A percentile compares a stretch with the other conserved stretches of the same genome.
Evolutionary conservation across 2,888 invertebrate genomes (phyloP).

Genomic region (Schizaphis graminum): DNA sequence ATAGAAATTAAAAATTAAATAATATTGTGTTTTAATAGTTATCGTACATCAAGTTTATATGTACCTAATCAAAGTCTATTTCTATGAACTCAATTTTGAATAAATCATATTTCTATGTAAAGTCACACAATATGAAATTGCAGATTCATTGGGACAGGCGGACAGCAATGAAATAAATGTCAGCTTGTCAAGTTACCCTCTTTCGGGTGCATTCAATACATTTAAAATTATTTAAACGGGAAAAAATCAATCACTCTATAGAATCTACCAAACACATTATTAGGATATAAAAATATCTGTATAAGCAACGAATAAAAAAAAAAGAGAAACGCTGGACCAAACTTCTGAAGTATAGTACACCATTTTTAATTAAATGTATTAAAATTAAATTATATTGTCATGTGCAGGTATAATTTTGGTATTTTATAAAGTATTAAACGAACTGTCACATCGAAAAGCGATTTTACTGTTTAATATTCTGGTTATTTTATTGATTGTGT

Average conservation of each 20-base stretch:
- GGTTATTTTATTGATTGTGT: background rate
- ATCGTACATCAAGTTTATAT: background rate
- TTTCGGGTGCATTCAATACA: background rate
- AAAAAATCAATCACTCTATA: slow-evolving; percentile 16
- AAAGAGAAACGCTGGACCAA: background rate
- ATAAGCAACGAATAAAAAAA: slow-evolving; percentile 21
- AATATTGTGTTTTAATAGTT: slow-evolving; percentile 15
- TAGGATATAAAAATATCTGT: background rate
- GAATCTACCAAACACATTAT: background rate
- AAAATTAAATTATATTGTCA: background rate
- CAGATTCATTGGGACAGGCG: background rate
- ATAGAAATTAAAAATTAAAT: slow-evolving; percentile 12
- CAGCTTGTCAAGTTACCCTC: slow-evolving; percentile 18
- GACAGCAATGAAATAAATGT: slow-evolving; percentile 49
- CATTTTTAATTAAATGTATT: background rate
- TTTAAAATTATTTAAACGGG: slow-evolving; percentile 5
- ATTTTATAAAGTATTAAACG: background rate
- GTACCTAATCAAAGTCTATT: slow-evolving; percentile 16
- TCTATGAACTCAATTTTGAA: slow-evolving; percentile 9
- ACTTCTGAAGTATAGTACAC: background rate
- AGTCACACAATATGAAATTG: slow-evolving; percentile 36
- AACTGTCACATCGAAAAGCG: background rate
- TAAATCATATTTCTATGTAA: slow-evolving; percentile 28
- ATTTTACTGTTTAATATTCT: background rate
- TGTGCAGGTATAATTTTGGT: background rate